Base-by-base conservation (phyloP, 2,888 invertebrate genomes). In the Eueremaeus valkanovi region DNA sequence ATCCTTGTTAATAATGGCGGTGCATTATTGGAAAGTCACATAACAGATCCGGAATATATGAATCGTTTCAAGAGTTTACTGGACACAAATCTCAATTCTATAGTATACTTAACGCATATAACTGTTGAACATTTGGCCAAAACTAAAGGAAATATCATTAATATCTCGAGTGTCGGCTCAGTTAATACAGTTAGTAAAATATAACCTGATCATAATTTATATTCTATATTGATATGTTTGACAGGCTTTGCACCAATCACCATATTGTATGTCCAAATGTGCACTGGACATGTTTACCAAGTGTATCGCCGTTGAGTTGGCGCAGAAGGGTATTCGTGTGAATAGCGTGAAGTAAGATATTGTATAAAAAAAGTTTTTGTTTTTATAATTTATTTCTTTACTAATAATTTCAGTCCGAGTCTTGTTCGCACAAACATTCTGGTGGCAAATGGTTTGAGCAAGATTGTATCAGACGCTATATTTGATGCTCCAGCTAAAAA, bases 1-100 rank as follows among this genome's bases (percentile, higher is more conserved):
- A 27, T 75, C 24, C 36, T 76, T 3, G 75, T 76, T 6, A 76
- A 76, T 68, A 76, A 76, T 66, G 76, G 75, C 18, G 76, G 76
- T 33, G 36, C 31, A 18, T 3, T 1, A 21, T 8, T 27, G 8
- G 3, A 9, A 3, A 16, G n/a, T 21, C 8, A 9, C 3, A 11
- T 74, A 18, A 13, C 36, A n/a, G 58, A 73, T 33, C 8, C 55
- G n/a, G 29, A 76, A 27, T 18, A 55, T 16, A 58, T 73, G 73
- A 42, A 75, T 6, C n/a, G 13, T 5, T 76, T 27, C 40, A 40
- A 63, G 13, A 1, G 45, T 9, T 24, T 75, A 11, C 40, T 66
- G 31, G 66, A 1, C 1, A 1, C 75, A 3, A 76, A 76, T 21
- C 36, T 76, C n/a, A n/a, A 40, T 33, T 21, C 73, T n/a, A 27